Base-by-base conservation (phyloP, 2,888 invertebrate species). In the Clusia tigrina region DNA sequence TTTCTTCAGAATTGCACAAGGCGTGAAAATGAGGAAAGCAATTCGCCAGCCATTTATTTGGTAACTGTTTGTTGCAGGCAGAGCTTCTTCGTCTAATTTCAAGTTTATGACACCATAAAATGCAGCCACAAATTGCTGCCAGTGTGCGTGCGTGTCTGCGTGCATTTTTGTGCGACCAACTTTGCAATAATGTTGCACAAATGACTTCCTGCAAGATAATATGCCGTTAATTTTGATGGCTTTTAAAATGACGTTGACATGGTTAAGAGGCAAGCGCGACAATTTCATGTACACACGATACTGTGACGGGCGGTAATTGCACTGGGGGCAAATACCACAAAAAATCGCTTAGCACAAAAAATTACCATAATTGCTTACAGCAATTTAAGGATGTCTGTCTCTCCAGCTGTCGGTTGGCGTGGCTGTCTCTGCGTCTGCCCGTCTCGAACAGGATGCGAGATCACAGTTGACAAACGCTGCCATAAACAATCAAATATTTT, bases 141-240 rank as follows among this genome's bases (percentile, higher is more conserved):
- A 32, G 32, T 12, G 32, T 32, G 32, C 12, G 32, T 9, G 32
- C 12, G 12, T 5, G 32, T 32, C 6, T 9, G 32, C 12, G 32
- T 9, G 32, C 32, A 32, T 9, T 12, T n/a, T 32, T 9, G 32
- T 42, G n/a, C n/a, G n/a, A n/a, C 3, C 9, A 42, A 42, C n/a
- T 42, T n/a, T 6, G 42, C 42, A 42, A 42, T 17, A 42, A 15
- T 42, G 42, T 42, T 42, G 42, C 42, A n/a, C 42, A 32, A 32
- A 10, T 42, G 42, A 15, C 42, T 42, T 6, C 42, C 42, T 42
- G 42, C 42, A 42, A 42, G 10, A 42, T 6, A 42, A n/a, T 42
- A 17, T 42, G 3, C n/a, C 3, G 10, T 42, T 17, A 42, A n/a
- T n/a, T 42, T 42, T 42, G 9, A 42, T 42, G 42, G n/a, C n/a